Evolutionary conservation across 2,888 invertebrate species (phyloP), one percentile per base, ranked within the genome.

Genomic region (Cerceris rybyensis): DNA sequence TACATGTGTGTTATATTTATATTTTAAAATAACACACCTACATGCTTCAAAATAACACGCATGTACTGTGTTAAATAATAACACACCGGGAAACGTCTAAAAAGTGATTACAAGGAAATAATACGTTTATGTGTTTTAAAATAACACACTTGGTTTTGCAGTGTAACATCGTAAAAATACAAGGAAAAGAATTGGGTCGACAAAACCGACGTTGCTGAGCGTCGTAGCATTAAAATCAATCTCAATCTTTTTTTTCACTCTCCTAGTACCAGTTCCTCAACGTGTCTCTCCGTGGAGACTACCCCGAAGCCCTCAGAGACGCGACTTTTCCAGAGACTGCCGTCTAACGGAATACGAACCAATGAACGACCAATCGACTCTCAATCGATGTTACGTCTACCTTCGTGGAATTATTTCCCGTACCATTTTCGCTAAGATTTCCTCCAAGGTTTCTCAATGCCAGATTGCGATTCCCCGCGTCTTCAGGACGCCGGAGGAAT

Each of bases 291-390:
- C 42, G n/a, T 14, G 7, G 58, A 42, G 41, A 41, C 42, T 59
- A 11, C 7, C 13, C 6, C 7, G 41, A 42, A 59, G 39, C n/a
- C 58, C 58, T 6, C 17, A 17, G 55, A 55, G 17, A 52, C 13
- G 8, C 8, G 13, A 0, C 13, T 42, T 8, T 42, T n/a, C 5
- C 5, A 13, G 13, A 59, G 42, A 59, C 58, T 42, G 42, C 14
- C 9, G 28, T 54, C 57, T n/a, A 55, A 49, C 50, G 55, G 75
- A 64, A 55, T 39, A 58, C 57, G 52, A 55, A 70, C 67, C 70
- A 58, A 70, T 55, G 28, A 6, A 13, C 60, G 16, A 49, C 2
- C 61, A 16, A 59, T 70, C 58, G 60, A 61, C 52, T 61, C 52
- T 13, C 17, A 43, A 52, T 65, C 66, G 72, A 63, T 63, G 41